Conservation (phyloP, 2,113 vertebrate species). For the Mesocricetus auratus region DNA sequence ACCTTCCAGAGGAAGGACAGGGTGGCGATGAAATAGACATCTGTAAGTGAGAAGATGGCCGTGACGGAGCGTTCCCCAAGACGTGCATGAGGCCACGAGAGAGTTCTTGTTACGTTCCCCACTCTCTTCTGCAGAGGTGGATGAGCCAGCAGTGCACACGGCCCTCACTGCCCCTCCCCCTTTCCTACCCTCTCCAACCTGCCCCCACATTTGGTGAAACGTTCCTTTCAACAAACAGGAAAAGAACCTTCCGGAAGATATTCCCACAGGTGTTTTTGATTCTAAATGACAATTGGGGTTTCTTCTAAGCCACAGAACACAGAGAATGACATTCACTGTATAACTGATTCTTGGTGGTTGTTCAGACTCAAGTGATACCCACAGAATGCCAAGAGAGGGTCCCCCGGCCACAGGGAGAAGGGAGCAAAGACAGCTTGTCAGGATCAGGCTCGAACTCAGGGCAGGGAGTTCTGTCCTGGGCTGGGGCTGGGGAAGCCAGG, state of each 20-base stretch:
- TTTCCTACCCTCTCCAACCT: background rate
- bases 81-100: rapidly evolving
- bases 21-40: conserved; percentile 97
- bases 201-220: background rate
- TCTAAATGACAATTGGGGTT: background rate
- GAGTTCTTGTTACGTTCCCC: rapidly evolving
- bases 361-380: rapidly evolving
- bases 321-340: background rate
- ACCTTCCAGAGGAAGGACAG: conserved; percentile 99
- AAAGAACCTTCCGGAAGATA: background rate
- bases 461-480: background rate
- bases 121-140: background rate
- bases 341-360: background rate
- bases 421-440: rapidly evolving
- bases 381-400: background rate
- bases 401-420: rapidly evolving
- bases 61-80: background rate
- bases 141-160: rapidly evolving
- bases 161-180: background rate
- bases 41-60: conserved; percentile 83
- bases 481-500: background rate
- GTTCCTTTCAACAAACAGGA: background rate
- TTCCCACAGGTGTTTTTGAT: background rate
- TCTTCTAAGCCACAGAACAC: background rate
- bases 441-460: rapidly evolving